phyloP scores from a whole-genome alignment of 2,113 vertebrate genomes.

The Verasper variegatus region DNA sequence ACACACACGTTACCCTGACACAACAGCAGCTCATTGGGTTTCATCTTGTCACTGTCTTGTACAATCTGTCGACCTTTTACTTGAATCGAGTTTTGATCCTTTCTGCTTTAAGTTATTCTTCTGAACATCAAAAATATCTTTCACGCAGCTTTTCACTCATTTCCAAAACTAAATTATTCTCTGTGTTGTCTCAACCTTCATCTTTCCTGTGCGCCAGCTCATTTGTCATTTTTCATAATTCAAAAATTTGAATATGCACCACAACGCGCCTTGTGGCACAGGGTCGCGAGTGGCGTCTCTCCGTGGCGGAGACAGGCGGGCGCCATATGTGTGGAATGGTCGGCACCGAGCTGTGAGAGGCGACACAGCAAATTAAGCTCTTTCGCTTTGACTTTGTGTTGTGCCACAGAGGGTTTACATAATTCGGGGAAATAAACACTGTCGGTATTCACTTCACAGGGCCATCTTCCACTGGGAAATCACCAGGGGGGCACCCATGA shows the following conservation, averaged over 20 bases:
- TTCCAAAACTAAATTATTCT: slow-evolving; percentile 13
- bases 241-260: slow-evolving; percentile 75
- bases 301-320: slow-evolving; percentile 52
- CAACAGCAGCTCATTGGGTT: neutral
- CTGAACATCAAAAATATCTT: too few species aligned
- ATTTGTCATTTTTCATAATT: slow-evolving; percentile 75
- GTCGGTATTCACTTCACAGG: slow-evolving; percentile 76
- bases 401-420: slow-evolving; percentile 67
- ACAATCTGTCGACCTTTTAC: too few species aligned
- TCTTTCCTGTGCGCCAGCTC: slow-evolving; percentile 53
- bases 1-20: too few species aligned
- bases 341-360: slow-evolving; percentile 52
- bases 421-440: slow-evolving; percentile 74
- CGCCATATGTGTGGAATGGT: slow-evolving; percentile 55
- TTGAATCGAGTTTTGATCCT: too few species aligned
- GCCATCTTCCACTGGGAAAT: slow-evolving; percentile 76
- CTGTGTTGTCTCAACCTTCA: slow-evolving; percentile 52
- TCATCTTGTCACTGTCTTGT: too few species aligned
- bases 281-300: slow-evolving; percentile 48
- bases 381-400: slow-evolving; percentile 73
- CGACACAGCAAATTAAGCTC: slow-evolving; percentile 71
- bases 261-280: slow-evolving; percentile 53
- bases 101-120: too few species aligned
- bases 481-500: slow-evolving; percentile 73
- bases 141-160: neutral